Base-by-base conservation (phyloP, 2,113 vertebrate species). In the Synchiropus splendidus region DNA sequence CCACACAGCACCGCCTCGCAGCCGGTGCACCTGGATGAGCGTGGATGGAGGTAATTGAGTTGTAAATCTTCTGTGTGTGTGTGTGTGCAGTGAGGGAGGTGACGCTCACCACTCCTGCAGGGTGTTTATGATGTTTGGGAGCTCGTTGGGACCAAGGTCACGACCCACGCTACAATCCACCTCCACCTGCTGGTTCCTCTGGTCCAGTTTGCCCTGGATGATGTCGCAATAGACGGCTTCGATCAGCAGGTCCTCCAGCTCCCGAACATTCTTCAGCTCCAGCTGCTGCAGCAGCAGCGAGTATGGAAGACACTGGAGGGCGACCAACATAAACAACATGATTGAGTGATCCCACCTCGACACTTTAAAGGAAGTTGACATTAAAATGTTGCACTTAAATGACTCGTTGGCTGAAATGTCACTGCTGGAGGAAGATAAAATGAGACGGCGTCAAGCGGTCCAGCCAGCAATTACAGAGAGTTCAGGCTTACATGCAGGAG, bases 141-240 rank as follows among this genome's bases (percentile, higher is more conserved):
- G 89, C 75, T 98, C 93, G 46, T 90, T 91, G 76, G 90, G 88
- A 38, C 92, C 92, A 58, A 98, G 90, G 79, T 98, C 94, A 15
- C 94, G 86, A 31, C 93, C 92, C 16, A 96, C 91, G 61, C 92
- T 94, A 84, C 90, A 94, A 79, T 98, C 94, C 15, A 98, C 93
- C 78, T 99, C 95, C 48, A 99, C 85, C 78, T 97, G 85, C 71
- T 97, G 95, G 75, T 97, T 98, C 66, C 93, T 88, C 75, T 99
- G 95, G 77, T 99, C 95, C 78, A 99, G 43, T 64, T 98, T 98
- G 49, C 95, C 94, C 70, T 97, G 95, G 80, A 99, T 97, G 83
- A 98, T 94, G 79, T 99, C 95, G n/a, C 94, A 93, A 82, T 99
- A 99, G 69, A 99, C 88, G 0, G 95, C 95, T 61, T 97, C 95